Conservation (phyloP, 1,140 invertebrate genomes). For the Acromyrmex charruanus region DNA sequence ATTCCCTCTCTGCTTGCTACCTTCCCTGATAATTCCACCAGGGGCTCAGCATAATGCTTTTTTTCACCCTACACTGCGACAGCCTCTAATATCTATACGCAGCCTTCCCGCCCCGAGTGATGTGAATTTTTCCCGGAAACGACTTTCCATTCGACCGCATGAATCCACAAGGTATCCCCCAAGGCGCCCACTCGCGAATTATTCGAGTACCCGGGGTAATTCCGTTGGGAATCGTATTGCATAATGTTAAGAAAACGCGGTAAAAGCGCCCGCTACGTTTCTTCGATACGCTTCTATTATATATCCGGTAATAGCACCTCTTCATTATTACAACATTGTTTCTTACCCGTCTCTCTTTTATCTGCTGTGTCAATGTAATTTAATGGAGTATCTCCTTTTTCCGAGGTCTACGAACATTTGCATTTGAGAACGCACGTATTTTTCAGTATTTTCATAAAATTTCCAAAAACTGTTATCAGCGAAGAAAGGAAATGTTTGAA, state of each 20-base stretch:
- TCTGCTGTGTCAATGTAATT: background rate
- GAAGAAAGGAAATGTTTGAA: background rate
- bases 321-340: conserved; percentile 55
- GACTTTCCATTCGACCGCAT: conserved; percentile 72
- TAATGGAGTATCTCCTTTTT: background rate
- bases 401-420: background rate
- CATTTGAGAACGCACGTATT: background rate
- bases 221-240: conserved; percentile 75
- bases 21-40: conserved; percentile 66
- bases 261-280: conserved; percentile 51
- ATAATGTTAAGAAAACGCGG: conserved; percentile 77
- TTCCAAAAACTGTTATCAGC: background rate
- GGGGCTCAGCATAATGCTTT: conserved; percentile 73
- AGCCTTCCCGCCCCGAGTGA: conserved; percentile 63
- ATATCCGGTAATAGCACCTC: conserved; percentile 34
- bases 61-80: conserved; percentile 56
- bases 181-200: conserved; percentile 71
- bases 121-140: conserved; percentile 75
- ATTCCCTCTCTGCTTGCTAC: background rate
- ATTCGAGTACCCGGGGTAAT: conserved; percentile 72
- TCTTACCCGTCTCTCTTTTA: background rate
- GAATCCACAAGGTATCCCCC: conserved; percentile 65
- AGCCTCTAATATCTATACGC: conserved; percentile 55
- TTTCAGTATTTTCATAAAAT: background rate
- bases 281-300: conserved; percentile 12